These are phyloP conservation scores for Penaeus monodon DNA, from an alignment of 2,888 invertebrate species.

Conservation along the genomic window DNA sequence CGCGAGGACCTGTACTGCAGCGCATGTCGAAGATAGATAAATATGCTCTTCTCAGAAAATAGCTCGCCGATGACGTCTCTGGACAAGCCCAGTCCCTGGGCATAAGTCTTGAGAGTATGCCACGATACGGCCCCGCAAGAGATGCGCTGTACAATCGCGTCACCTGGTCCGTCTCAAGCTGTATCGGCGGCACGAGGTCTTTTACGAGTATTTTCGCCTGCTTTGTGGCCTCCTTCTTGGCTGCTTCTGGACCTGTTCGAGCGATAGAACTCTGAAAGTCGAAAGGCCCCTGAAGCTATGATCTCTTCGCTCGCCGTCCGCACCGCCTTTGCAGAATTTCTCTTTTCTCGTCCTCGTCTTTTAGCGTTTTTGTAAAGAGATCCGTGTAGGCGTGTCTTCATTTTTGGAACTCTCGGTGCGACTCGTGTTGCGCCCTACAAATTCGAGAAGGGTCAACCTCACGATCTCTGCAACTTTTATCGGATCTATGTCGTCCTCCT, in stretches of 20 bases:
- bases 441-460: conserved; percentile 34
- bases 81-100: background rate
- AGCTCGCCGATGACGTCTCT: background rate
- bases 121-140: background rate
- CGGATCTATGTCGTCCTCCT: background rate
- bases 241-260: background rate
- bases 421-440: conserved; percentile 34
- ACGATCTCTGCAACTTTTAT: background rate
- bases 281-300: too few relatives aligned
- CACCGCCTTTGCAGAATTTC: background rate
- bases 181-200: background rate
- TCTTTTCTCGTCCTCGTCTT: conserved; percentile 11
- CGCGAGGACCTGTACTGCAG: background rate
- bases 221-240: background rate
- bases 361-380: conserved; percentile 13
- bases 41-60: background rate
- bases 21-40: background rate
- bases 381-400: conserved; percentile 18
- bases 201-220: background rate
- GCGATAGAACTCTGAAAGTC: background rate
- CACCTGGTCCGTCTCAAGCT: background rate
- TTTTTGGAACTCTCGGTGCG: background rate
- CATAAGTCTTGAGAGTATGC: background rate
- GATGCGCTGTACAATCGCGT: background rate
- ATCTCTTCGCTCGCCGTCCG: background rate